A percentile compares a stretch with the other conserved stretches of the same genome.
Conservation (phyloP, 2,888 invertebrate genomes). For the Leptarthrus brevirostris region DNA sequence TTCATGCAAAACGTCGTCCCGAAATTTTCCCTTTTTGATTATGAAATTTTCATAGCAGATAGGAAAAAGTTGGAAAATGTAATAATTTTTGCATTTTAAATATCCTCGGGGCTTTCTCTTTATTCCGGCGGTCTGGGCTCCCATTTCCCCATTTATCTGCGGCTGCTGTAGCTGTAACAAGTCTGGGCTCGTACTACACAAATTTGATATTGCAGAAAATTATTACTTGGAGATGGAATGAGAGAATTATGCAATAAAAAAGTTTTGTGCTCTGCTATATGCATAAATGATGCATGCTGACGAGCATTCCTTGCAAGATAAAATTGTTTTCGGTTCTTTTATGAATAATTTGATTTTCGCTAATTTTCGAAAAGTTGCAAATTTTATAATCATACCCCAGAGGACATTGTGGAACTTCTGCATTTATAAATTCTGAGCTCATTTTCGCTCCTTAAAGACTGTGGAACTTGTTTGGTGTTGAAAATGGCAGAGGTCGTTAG, state of each 20-base stretch:
- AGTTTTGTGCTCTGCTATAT: conserved; percentile 23
- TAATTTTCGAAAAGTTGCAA: conserved; percentile 19
- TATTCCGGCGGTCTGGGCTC: conserved; percentile 51
- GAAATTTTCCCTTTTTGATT: conserved; percentile 49
- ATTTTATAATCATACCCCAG: too few species aligned
- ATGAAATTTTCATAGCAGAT: conserved; percentile 54
- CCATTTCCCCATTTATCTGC: conserved; percentile 31
- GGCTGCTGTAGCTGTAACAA: conserved; percentile 31
- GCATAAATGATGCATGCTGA: conserved; percentile 38
- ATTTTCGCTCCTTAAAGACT: too few species aligned
- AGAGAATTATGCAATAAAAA: conserved; percentile 40
- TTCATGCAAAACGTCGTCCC: conserved; percentile 53
- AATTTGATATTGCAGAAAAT: conserved; percentile 43
- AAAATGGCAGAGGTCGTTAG: too few species aligned
- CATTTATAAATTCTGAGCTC: too few species aligned
- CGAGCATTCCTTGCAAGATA: neutral
- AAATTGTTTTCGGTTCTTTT: conserved; percentile 6
- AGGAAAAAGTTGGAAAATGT: conserved; percentile 55
- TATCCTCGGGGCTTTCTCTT: conserved; percentile 58
- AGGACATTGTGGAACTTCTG: too few species aligned
- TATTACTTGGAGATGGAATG: conserved; percentile 40
- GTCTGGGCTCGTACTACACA: conserved; percentile 38
- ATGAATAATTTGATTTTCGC: conserved; percentile 19
- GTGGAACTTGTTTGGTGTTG: too few species aligned
- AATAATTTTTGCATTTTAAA: conserved; percentile 59